Percentiles rank a stretch among this genome's conserved stretches.
Evolutionary conservation across 2,888 invertebrate genomes (phyloP).

Genomic region (Metopia argyrocephala): DNA sequence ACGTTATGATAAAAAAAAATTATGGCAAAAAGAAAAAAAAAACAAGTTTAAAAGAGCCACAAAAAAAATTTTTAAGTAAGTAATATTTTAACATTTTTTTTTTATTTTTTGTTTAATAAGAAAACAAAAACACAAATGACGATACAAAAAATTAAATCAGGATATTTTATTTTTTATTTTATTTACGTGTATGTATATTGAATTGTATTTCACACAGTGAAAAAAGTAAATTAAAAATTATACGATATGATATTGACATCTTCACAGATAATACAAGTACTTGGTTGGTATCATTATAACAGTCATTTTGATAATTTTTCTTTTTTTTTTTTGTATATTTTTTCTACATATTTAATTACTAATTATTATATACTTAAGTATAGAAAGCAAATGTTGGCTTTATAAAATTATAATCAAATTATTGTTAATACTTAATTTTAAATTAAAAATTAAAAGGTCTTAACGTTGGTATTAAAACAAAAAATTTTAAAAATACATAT

Average conservation of each 20-base stretch:
- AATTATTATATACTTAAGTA: conserved; percentile 27
- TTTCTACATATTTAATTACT: background rate
- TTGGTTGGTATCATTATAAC: conserved; percentile 46
- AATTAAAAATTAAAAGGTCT: background rate
- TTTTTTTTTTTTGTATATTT: background rate
- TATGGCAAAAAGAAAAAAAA: background rate
- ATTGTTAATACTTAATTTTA: conserved; percentile 18
- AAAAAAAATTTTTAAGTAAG: no score
- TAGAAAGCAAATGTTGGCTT: conserved; percentile 15
- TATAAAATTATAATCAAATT: conserved; percentile 43
- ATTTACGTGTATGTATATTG: conserved; percentile 23
- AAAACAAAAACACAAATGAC: background rate
- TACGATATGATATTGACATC: conserved; percentile 31
- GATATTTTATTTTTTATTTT: background rate
- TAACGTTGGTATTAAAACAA: background rate
- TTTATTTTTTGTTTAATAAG: background rate
- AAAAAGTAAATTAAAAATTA: conserved; percentile 40
- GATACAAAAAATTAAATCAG: background rate
- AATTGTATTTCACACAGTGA: conserved; percentile 57
- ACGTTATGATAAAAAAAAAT: conserved; percentile 33
- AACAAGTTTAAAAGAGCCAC: background rate
- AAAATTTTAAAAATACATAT: conserved; percentile 1
- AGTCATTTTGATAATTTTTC: conserved; percentile 23
- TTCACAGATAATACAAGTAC: conserved; percentile 38
- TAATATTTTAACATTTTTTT: background rate